A percentile compares a stretch with the other conserved stretches of the same genome.
Evolutionary conservation across 2,888 invertebrate genomes (phyloP).

Genomic region (Drosophila stalkeri): DNA sequence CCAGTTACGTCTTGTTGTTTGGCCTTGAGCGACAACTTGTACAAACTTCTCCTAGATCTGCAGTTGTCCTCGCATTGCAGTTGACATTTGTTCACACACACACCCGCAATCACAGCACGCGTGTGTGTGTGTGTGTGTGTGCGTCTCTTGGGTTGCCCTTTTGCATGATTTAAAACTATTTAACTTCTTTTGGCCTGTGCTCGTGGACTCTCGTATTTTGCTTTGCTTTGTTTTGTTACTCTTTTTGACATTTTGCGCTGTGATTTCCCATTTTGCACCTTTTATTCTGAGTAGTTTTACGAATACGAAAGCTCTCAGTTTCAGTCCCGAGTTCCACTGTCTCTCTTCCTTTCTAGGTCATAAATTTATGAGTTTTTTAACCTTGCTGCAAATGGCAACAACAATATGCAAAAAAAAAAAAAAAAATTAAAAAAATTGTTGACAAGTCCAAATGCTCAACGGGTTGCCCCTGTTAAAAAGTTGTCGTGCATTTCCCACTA

Average conservation of each 20-base stretch:
- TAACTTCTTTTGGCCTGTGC: constrained; percentile 60
- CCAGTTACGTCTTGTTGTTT: constrained; percentile 56
- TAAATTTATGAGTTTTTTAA: constrained; percentile 70
- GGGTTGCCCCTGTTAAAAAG: constrained; percentile 10
- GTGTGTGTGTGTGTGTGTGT: constrained; percentile 23
- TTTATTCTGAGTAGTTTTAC: constrained; percentile 60
- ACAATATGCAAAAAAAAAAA: neutral
- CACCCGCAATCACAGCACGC: constrained; percentile 8
- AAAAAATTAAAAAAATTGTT: constrained; percentile 19
- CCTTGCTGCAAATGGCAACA: constrained; percentile 58
- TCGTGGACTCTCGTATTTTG: constrained; percentile 4
- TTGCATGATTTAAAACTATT: constrained; percentile 76
- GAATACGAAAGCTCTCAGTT: constrained; percentile 34
- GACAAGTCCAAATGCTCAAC: constrained; percentile 32
- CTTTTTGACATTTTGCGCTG: constrained; percentile 57
- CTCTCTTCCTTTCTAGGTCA: constrained; percentile 32
- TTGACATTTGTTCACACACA: constrained; percentile 67
- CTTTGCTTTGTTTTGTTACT: constrained; percentile 30
- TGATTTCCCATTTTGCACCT: constrained; percentile 65
- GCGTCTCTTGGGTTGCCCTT: constrained; percentile 48
- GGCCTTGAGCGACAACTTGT: constrained; percentile 64
- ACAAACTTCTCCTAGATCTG: constrained; percentile 66
- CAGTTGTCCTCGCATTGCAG: constrained; percentile 72
- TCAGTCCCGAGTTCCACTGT: neutral
- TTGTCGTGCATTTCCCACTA: neutral